Percentiles rank a stretch among this genome's conserved stretches.
phyloP scores from a whole-genome alignment of 2,113 vertebrate genomes.

The Burhinus oedicnemus region DNA sequence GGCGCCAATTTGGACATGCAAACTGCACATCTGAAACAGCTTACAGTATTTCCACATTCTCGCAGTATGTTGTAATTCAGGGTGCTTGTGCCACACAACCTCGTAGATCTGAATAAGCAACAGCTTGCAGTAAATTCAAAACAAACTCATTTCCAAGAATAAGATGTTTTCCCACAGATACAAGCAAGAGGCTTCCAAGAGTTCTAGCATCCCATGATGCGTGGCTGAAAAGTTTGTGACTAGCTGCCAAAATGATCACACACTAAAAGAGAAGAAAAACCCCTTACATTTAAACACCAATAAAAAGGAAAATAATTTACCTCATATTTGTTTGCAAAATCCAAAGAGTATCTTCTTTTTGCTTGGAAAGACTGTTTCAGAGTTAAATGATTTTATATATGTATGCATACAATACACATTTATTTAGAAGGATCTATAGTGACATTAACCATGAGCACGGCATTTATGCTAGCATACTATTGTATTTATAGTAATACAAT shows the following conservation, averaged over 20 bases:
- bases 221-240: not conserved
- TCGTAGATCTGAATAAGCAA: conserved; percentile 51
- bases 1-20: not conserved
- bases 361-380: not conserved
- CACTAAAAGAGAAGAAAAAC: not conserved
- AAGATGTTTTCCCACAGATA: conserved; percentile 57
- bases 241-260: conserved; percentile 4
- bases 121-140: conserved; percentile 60
- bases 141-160: conserved; percentile 62
- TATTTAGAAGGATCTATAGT: not conserved
- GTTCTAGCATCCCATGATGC: not conserved
- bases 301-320: not conserved
- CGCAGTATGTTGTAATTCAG: conserved; percentile 10
- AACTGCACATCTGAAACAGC: conserved; percentile 33
- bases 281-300: not conserved
- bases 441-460: not conserved
- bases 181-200: conserved; percentile 19
- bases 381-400: not conserved
- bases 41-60: conserved; percentile 53
- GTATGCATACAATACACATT: not conserved
- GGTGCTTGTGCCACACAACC: conserved; percentile 44
- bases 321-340: not conserved
- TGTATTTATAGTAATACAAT: not conserved
- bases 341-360: not conserved
- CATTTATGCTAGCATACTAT: not conserved